These are phyloP conservation scores for Dicentrarchus labrax DNA, from an alignment of 2,113 vertebrate genomes.

Conservation along the genomic window DNA sequence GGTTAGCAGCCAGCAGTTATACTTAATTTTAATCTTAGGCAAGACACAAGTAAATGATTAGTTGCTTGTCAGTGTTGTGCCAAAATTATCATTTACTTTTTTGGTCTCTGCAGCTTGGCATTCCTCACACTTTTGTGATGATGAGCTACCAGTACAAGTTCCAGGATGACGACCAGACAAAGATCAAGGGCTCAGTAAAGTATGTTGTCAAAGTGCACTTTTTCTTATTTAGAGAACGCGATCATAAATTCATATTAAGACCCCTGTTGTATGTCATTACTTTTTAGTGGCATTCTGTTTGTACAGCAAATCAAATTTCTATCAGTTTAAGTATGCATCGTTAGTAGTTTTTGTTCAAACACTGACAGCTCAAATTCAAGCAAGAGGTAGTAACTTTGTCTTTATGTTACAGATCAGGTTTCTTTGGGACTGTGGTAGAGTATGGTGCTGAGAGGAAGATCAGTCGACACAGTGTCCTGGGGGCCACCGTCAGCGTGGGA, in stretches of 20 bases:
- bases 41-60: slow-evolving; percentile 3
- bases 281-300: not conserved
- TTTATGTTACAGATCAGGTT: slow-evolving; percentile 88
- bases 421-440: slow-evolving; percentile 96
- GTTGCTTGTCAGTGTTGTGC: not conserved
- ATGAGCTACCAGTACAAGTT: slow-evolving; percentile 99
- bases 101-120: slow-evolving; percentile 89
- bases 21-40: not conserved
- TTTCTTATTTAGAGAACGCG: not conserved
- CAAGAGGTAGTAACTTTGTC: slow-evolving; percentile 23
- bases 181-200: slow-evolving; percentile 97
- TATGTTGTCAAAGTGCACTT: slow-evolving; percentile 73
- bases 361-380: not conserved
- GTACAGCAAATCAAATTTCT: not conserved
- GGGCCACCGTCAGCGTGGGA: slow-evolving; percentile 94
- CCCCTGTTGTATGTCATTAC: not conserved
- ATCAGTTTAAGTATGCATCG: not conserved
- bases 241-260: slow-evolving; percentile 5
- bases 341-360: not conserved
- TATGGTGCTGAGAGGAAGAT: slow-evolving; percentile 98
- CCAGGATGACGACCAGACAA: slow-evolving; percentile 97
- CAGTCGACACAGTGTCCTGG: slow-evolving; percentile 95
- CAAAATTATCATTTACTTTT: slow-evolving; percentile 25
- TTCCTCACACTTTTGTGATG: slow-evolving; percentile 95
- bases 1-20: slow-evolving; percentile 79